Base-by-base conservation (phyloP, 2,797 vertebrate species). In the Argya squamiceps region DNA sequence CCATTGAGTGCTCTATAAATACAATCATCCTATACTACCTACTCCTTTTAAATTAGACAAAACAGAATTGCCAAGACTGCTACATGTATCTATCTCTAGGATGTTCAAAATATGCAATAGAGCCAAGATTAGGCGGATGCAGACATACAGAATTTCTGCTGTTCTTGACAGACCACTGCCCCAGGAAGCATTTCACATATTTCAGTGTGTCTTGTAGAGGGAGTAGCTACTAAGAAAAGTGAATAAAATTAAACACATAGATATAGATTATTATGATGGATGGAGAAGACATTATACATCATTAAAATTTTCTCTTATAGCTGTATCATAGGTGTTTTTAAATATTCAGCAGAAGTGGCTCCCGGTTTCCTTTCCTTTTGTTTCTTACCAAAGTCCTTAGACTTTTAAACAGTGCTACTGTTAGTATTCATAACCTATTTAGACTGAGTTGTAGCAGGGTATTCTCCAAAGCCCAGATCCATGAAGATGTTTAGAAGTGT, bases 341-440 rank as follows among this genome's bases (percentile, higher is more conserved):
- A 79, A 92, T 58, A 80, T 86, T 71, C 47, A 94, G 60, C 34
- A 63, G 75, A 96, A 93, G 56, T 39, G 36, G 56, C 11, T 84
- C 96, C 67, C 30, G 3, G 32, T 95, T 75, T 93, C 82, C 79
- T 96, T 92, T 97, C 21, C 11, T 86, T 92, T 91, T 71, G 30
- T 69, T 96, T 92, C 74, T 84, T 73, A 94, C 39, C 60, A 93
- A 95, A 73, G 73, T 88, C 43, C 55, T 96, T 53, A 26, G 73
- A 95, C 85, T 94, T 97, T 97, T 75, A 97, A 92, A 94, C 53
- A 63, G 41, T 76, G 86, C 36, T 83, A 74, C 75, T 85, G 56
- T 88, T 85, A 94, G 49, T 67, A 90, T 78, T 92, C 84, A 77
- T 46, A 77, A 63, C 14, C 79, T 84, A 44, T 65, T 80, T 87